phyloP scores from a whole-genome alignment of 1,140 invertebrate genomes.

The Caenorhabditis inopinata region DNA sequence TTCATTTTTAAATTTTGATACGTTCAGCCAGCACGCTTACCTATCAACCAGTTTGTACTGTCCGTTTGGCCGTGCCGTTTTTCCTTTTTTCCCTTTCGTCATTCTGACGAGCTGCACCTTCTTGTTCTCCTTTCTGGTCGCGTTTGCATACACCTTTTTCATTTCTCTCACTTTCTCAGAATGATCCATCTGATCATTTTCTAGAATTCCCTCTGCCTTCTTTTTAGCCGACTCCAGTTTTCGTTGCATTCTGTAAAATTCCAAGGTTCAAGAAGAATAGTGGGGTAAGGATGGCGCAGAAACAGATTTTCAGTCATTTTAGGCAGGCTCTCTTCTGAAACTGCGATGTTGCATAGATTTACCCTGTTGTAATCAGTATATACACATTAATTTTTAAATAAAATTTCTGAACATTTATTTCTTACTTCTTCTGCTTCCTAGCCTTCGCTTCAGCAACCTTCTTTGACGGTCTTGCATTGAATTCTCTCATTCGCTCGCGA shows the following conservation, averaged over 20 bases:
- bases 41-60: conserved; percentile 76
- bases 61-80: conserved; percentile 78
- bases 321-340: neutral
- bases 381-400: no score
- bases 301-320: conserved; percentile 29
- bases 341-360: no score
- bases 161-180: conserved; percentile 88
- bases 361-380: no score
- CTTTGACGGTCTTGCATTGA: conserved; percentile 91
- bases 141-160: conserved; percentile 88
- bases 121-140: conserved; percentile 74
- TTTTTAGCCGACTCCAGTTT: conserved; percentile 87
- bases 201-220: conserved; percentile 85
- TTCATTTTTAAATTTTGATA: neutral
- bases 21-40: neutral
- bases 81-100: conserved; percentile 81
- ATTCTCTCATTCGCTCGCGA: conserved; percentile 75
- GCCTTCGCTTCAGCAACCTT: conserved; percentile 97
- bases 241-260: neutral
- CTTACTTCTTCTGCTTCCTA: conserved; percentile 80
- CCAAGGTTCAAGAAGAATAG: neutral
- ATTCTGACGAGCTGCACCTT: conserved; percentile 90
- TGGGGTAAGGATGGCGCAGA: no score
- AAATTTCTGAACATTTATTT: neutral
- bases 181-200: conserved; percentile 83